phyloP scores from a whole-genome alignment of 2,113 vertebrate genomes.

The Odontophorus gujanensis region DNA sequence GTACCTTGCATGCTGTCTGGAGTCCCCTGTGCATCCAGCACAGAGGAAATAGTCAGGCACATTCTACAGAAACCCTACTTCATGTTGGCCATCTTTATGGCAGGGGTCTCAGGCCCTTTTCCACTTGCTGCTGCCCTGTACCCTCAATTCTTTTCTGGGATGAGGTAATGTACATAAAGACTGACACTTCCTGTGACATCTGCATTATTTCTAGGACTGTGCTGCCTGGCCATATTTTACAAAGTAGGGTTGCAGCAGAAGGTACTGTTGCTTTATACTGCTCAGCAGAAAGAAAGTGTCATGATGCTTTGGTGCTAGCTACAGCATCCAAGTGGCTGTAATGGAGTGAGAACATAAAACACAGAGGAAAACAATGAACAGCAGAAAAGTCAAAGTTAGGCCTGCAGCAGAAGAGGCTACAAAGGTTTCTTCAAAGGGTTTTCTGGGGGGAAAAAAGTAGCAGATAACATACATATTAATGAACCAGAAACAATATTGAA shows the following conservation, averaged over 20 bases:
- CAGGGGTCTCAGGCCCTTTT: not conserved
- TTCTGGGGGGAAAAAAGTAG: not conserved
- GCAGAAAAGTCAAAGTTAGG: conserved; percentile 62
- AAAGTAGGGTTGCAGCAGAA: not conserved
- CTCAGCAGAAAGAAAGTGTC: not conserved
- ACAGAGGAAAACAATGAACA: conserved; percentile 36
- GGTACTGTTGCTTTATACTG: not conserved
- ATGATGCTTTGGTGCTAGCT: not conserved
- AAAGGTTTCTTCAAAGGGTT: conserved; percentile 74
- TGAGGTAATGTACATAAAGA: not conserved
- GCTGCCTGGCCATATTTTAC: not conserved
- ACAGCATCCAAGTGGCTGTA: not conserved
- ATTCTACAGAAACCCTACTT: not conserved
- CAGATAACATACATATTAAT: conserved; percentile 74
- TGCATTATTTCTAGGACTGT: not conserved
- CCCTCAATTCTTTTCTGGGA: not conserved
- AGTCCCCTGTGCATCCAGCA: not conserved
- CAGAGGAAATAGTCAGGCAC: fast-evolving
- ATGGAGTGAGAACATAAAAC: conserved; percentile 3
- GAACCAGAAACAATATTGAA: conserved; percentile 72
- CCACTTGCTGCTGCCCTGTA: not conserved
- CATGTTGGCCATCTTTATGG: not conserved
- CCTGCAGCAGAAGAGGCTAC: conserved; percentile 61
- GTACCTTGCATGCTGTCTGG: not conserved
- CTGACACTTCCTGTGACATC: not conserved